These are phyloP conservation scores for Dorcus parallelipipedus DNA, from an alignment of 2,888 invertebrate genomes.

Conservation along the genomic window DNA sequence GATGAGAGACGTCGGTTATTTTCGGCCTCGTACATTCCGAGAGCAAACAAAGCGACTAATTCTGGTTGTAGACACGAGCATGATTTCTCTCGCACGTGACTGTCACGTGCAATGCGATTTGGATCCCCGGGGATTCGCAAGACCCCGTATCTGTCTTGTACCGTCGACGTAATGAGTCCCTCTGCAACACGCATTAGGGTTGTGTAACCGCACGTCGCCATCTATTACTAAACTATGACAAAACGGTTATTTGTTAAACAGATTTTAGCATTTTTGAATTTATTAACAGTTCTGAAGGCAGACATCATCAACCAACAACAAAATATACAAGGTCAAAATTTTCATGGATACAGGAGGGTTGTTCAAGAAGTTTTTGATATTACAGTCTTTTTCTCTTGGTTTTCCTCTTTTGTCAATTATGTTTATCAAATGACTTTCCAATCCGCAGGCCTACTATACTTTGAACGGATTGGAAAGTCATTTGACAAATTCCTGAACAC, in stretches of 20 bases:
- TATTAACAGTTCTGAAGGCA: too few species aligned
- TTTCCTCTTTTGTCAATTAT: too few species aligned
- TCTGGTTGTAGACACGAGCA: neutral
- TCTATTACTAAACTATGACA: constrained; percentile 26
- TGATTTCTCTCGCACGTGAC: constrained; percentile 13
- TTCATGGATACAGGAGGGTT: too few species aligned
- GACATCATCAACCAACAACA: too few species aligned
- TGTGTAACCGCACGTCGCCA: constrained; percentile 25
- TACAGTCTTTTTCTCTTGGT: too few species aligned
- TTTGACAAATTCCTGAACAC: too few species aligned
- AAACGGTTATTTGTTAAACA: neutral
- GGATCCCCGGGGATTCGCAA: constrained; percentile 24
- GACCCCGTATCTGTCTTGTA: constrained; percentile 21
- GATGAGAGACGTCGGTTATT: neutral
- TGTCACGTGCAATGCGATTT: constrained; percentile 10
- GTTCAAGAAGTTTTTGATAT: too few species aligned
- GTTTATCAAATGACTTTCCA: too few species aligned
- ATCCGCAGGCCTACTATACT: too few species aligned
- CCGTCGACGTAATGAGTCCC: constrained; percentile 25
- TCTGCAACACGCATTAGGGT: constrained; percentile 25
- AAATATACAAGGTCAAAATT: too few species aligned
- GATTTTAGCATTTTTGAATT: too few species aligned
- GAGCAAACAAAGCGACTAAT: neutral
- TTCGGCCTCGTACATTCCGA: neutral
- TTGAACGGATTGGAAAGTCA: too few species aligned